Evolutionary conservation across 2,888 invertebrate genomes (phyloP).

Genomic region (Entomobrya proxima): DNA sequence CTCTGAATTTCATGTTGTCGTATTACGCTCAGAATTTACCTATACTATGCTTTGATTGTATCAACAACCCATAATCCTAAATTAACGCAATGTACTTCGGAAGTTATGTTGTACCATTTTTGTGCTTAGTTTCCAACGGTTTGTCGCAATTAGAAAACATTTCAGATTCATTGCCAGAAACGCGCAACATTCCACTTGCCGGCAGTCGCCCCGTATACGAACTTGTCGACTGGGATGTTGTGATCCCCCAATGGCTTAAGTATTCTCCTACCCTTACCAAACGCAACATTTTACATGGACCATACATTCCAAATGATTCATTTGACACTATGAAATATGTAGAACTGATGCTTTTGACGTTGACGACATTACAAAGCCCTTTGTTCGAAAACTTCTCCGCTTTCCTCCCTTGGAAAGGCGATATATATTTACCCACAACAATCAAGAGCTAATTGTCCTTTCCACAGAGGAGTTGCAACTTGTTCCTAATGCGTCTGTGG

Average conservation of each 20-base stretch:
- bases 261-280: background rate
- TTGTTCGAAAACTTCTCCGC: background rate
- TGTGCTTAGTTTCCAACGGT: background rate
- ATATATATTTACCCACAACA: background rate
- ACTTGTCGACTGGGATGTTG: slow-evolving; percentile 1
- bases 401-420: slow-evolving; percentile 22
- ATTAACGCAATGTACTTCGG: too few relatives aligned
- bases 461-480: background rate
- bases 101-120: too few relatives aligned
- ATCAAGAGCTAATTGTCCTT: slow-evolving; percentile 1
- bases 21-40: too few relatives aligned
- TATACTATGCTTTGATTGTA: too few relatives aligned
- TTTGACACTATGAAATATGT: background rate
- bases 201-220: background rate
- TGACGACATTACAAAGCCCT: background rate
- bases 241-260: slow-evolving; percentile 28
- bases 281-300: background rate
- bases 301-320: background rate
- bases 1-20: too few relatives aligned
- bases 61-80: too few relatives aligned
- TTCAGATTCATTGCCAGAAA: too few relatives aligned
- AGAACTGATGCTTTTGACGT: background rate
- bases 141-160: background rate
- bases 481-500: background rate
- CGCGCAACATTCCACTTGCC: background rate